phyloP scores from a whole-genome alignment of 2,888 invertebrate genomes.

The Scaptomyza reducta region DNA sequence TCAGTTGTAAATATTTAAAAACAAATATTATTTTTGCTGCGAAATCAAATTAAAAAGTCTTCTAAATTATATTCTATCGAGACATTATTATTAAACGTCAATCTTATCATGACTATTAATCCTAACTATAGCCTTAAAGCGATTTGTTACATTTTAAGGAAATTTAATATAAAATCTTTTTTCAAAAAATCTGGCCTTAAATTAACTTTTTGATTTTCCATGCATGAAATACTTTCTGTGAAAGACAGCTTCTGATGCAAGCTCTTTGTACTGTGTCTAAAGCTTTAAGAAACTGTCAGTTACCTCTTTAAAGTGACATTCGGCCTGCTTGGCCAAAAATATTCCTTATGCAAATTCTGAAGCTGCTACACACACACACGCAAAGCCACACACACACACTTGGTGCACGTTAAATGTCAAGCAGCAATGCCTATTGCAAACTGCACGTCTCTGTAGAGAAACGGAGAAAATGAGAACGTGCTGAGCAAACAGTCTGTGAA shows the following conservation, averaged over 20 bases:
- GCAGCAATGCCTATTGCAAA: conserved; percentile 23
- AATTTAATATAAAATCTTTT: not conserved
- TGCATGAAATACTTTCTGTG: not conserved
- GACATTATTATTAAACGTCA: not conserved
- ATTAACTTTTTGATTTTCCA: not conserved
- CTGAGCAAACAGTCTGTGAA: conserved; percentile 4
- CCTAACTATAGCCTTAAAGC: no score
- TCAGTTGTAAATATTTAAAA: not conserved
- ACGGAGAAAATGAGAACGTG: conserved; percentile 6
- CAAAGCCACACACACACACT: not conserved
- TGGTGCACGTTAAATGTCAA: conserved; percentile 33
- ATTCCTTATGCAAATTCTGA: conserved; percentile 9
- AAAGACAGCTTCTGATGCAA: not conserved
- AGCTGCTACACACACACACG: conserved; percentile 1
- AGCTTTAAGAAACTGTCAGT: conserved; percentile 6
- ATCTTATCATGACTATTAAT: not conserved
- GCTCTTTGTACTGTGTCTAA: not conserved
- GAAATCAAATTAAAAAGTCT: no score
- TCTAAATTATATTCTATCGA: no score
- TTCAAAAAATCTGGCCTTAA: no score
- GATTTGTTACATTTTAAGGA: no score
- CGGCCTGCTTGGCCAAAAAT: conserved; percentile 1
- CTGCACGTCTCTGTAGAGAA: conserved; percentile 11
- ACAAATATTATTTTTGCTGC: not conserved
- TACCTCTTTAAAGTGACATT: conserved; percentile 20